Conservation (phyloP, 2,888 invertebrate genomes). For the Andrena minutula region DNA sequence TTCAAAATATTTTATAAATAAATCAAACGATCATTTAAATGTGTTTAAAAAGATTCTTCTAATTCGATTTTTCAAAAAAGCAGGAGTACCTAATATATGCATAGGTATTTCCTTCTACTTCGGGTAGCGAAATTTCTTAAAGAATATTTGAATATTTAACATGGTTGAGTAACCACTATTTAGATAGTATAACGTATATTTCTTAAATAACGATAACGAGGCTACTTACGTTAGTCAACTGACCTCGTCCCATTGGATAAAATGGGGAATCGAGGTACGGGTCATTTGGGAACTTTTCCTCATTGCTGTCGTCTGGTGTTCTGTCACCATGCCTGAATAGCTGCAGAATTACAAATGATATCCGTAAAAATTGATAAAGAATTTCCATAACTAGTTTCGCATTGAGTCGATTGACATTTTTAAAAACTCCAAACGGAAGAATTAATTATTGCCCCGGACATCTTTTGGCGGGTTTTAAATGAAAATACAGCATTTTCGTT, state of each 20-base stretch:
- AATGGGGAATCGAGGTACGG: conserved; percentile 86
- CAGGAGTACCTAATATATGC: no score
- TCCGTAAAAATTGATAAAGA: background rate
- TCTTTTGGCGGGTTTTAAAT: background rate
- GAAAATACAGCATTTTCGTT: background rate
- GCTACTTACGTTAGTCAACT: conserved; percentile 88
- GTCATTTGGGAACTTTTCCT: conserved; percentile 87
- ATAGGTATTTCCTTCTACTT: no score
- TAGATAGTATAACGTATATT: background rate
- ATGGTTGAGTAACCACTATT: background rate
- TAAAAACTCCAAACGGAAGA: background rate
- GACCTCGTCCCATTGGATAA: conserved; percentile 89
- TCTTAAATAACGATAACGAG: background rate
- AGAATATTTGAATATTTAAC: background rate
- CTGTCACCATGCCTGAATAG: conserved; percentile 91
- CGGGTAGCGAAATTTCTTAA: background rate
- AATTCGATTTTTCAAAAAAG: no score
- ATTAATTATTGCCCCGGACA: background rate
- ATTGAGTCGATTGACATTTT: background rate
- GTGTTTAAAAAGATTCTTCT: background rate
- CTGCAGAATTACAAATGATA: conserved; percentile 81
- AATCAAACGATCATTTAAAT: background rate
- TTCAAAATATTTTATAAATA: conserved; percentile 65
- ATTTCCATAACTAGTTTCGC: background rate
- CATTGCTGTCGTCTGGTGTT: conserved; percentile 87